Conservation (phyloP, 2,797 vertebrate species). For the Hoplostethus atlanticus region DNA sequence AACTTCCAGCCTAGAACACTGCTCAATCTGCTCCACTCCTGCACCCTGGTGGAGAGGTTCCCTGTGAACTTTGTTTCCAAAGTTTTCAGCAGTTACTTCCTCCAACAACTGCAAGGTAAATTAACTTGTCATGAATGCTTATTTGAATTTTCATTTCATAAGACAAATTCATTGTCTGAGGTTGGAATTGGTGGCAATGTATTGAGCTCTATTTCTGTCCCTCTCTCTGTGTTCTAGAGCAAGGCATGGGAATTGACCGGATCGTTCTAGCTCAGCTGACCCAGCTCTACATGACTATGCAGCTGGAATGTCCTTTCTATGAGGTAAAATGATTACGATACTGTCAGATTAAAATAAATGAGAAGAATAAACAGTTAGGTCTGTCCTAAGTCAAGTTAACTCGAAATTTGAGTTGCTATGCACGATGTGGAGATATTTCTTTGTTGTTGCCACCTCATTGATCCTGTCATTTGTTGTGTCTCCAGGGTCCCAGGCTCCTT, state of each 20-base stretch:
- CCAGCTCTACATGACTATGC: slow-evolving; percentile 90
- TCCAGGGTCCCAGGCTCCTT: slow-evolving; percentile 88
- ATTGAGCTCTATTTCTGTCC: not conserved
- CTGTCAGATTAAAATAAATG: not conserved
- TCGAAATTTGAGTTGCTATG: not conserved
- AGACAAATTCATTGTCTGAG: not conserved
- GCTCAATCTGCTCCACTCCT: slow-evolving; percentile 90
- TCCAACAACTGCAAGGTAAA: slow-evolving; percentile 92
- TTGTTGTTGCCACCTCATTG: not conserved
- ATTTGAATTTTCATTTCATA: not conserved
- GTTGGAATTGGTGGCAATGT: not conserved
- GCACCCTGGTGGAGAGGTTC: slow-evolving; percentile 88
- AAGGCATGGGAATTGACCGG: slow-evolving; percentile 79
- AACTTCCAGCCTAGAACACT: slow-evolving; percentile 88
- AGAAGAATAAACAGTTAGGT: too few relatives aligned
- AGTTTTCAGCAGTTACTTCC: slow-evolving; percentile 91
- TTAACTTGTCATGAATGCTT: not conserved
- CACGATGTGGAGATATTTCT: not conserved
- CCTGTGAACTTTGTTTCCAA: slow-evolving; percentile 93
- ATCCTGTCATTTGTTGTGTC: not conserved
- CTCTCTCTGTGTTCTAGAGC: slow-evolving; percentile 78
- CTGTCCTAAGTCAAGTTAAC: too few relatives aligned
- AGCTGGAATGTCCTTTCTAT: slow-evolving; percentile 93
- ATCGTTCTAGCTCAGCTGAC: slow-evolving; percentile 86
- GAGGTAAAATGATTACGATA: slow-evolving; percentile 77